A percentile compares a stretch with the other conserved stretches of the same genome.
Evolutionary conservation across 2,888 invertebrate species (phyloP).

Genomic region (Latheticus oryzae): DNA sequence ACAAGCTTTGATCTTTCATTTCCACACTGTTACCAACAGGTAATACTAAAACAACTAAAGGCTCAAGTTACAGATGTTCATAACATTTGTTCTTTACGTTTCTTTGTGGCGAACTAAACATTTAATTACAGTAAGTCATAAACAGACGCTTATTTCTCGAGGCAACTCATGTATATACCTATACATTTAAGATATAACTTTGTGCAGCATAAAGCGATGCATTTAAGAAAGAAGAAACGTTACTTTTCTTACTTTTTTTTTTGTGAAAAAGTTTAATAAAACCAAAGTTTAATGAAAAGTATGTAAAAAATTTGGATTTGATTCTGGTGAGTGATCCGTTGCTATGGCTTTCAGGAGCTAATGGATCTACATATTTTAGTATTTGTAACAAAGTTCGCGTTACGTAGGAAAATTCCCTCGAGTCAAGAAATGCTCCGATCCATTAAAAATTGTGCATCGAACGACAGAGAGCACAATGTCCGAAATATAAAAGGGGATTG

Average conservation of each 20-base stretch:
- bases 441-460: too few relatives aligned
- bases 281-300: slow-evolving; percentile 3
- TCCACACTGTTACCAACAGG: slow-evolving; percentile 49
- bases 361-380: slow-evolving; percentile 59
- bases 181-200: slow-evolving; percentile 27
- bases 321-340: slow-evolving; percentile 24
- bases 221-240: too few relatives aligned
- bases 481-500: too few relatives aligned
- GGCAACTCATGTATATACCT: slow-evolving; percentile 29
- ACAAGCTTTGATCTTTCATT: slow-evolving; percentile 50
- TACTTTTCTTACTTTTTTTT: background rate
- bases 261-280: background rate
- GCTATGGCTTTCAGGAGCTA: slow-evolving; percentile 51
- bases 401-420: slow-evolving; percentile 52
- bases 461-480: too few relatives aligned
- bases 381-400: slow-evolving; percentile 54
- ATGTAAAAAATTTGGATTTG: slow-evolving; percentile 26
- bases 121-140: slow-evolving; percentile 43
- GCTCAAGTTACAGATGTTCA: slow-evolving; percentile 44
- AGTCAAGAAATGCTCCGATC: slow-evolving; percentile 55
- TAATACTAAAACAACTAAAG: slow-evolving; percentile 46
- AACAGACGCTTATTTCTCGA: slow-evolving; percentile 38
- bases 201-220: slow-evolving; percentile 12
- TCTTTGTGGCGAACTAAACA: slow-evolving; percentile 41
- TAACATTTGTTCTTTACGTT: slow-evolving; percentile 42